Percentiles rank a stretch among this genome's conserved stretches.
These are phyloP conservation scores for Coreius guichenoti DNA, from an alignment of 2,797 vertebrate species.

Conservation along the genomic window DNA sequence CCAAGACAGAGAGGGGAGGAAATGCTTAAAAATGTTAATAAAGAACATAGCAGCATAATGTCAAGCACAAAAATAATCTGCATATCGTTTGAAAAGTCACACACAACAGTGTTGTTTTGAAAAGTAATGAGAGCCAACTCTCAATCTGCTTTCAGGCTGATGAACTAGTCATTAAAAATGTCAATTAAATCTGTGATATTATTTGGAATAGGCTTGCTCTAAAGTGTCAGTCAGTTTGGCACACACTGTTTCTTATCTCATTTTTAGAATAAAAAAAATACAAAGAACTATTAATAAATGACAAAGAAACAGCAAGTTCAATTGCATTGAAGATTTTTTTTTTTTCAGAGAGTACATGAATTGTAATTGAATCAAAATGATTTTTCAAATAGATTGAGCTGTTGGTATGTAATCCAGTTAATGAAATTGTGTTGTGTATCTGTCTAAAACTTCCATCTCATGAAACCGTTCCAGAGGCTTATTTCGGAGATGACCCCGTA, in stretches of 20 bases:
- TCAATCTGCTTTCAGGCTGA: constrained; percentile 12
- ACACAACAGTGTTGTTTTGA: constrained; percentile 23
- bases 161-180: constrained; percentile 8
- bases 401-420: constrained; percentile 22
- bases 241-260: background rate
- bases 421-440: constrained; percentile 32
- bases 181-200: constrained; percentile 33
- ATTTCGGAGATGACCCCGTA: constrained; percentile 31
- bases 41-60: constrained; percentile 26
- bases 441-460: constrained; percentile 39
- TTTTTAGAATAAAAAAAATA: background rate
- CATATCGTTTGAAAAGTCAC: constrained; percentile 49
- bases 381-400: background rate
- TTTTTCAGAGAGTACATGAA: background rate
- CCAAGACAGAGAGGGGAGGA: background rate
- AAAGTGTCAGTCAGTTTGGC: constrained; percentile 11
- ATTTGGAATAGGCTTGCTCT: background rate
- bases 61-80: constrained; percentile 41
- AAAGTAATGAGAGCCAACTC: constrained; percentile 18
- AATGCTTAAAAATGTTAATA: constrained; percentile 31
- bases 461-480: constrained; percentile 34
- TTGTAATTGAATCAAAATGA: background rate
- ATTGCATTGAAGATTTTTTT: background rate
- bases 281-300: background rate
- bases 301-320: background rate